These are phyloP conservation scores for Heliornis fulica DNA, from an alignment of 2,113 vertebrate genomes.

Conservation along the genomic window DNA sequence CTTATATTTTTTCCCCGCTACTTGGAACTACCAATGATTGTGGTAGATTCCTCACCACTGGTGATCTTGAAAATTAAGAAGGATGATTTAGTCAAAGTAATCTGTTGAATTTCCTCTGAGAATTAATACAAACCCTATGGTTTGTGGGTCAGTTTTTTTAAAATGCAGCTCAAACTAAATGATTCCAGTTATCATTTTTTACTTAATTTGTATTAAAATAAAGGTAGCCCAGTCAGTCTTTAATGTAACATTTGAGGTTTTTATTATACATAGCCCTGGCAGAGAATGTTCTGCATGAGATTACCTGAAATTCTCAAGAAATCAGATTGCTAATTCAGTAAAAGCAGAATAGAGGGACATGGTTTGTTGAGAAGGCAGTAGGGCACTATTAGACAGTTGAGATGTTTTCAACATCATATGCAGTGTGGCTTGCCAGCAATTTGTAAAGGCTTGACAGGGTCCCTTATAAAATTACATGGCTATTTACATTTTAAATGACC, in stretches of 20 bases:
- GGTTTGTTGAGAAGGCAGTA: not conserved
- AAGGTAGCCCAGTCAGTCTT: not conserved
- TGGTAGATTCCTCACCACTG: not conserved
- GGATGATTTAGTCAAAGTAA: not conserved
- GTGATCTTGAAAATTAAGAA: not conserved
- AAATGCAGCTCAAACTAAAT: not conserved
- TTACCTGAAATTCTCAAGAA: not conserved
- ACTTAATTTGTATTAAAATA: not conserved
- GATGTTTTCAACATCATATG: not conserved
- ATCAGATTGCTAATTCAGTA: not conserved
- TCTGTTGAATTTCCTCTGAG: not conserved
- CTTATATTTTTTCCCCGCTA: not conserved
- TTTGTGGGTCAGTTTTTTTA: not conserved
- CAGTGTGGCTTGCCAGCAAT: not conserved
- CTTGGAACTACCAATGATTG: not conserved
- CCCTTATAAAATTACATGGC: not conserved
- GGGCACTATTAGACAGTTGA: not conserved
- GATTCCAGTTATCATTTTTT: not conserved
- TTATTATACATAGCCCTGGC: not conserved
- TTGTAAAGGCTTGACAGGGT: not conserved
- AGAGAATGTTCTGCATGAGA: not conserved
- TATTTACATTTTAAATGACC: not conserved
- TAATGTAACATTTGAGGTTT: not conserved
- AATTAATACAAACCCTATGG: not conserved
- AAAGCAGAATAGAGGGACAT: not conserved